Evolutionary conservation across 53 echinoderm and acorn worm genomes (phyloP), one percentile per base, ranked within the genome.

Genomic region (Apostichopus leukothele): DNA sequence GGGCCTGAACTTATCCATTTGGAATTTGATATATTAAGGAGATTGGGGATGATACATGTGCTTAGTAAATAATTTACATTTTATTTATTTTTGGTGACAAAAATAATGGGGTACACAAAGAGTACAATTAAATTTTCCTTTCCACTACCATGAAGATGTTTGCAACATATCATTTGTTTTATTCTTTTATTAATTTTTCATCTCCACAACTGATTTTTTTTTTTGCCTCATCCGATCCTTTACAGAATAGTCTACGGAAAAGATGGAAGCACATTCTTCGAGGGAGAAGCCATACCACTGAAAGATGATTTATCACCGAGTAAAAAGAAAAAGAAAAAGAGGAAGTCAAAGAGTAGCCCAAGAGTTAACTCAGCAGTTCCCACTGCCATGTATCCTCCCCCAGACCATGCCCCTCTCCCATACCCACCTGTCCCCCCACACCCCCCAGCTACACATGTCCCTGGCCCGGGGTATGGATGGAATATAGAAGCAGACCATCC

Each of bases 241-340:
- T 54, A 16, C 87, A 92, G 92, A 52, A 75, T 92, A 76, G 88
- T 75, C 71, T 92, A 92, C 60, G 92, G 67, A 52, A 67, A 92
- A 76, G 80, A 92, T 53, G 92, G 92, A 4, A 90, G 88, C 88
- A 84, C 92, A 5, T 92, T 81, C 84, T 16, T 90, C 0, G 76
- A 74, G 50, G 75, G 52, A 23, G 75, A 87, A 16, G 59, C 59
- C 12, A 88, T n/a, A 60, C 12, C 67, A n/a, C 57, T 85, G 39
- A 86, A 90, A 16, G 53, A 81, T 9, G 54, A 55, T 54, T 9
- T 22, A 11, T 81, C 54, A 2, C n/a, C 54, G 60, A 76, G 76
- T 50, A 91, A 93, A 90, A 91, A 91, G 86, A 93, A 93, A 78
- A 92, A 92, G 80, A 83, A 83, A 80, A 93, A 93, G 39, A 53